These are phyloP conservation scores for Cryptocephalus moraei DNA, from an alignment of 2,888 invertebrate genomes.

Conservation along the genomic window DNA sequence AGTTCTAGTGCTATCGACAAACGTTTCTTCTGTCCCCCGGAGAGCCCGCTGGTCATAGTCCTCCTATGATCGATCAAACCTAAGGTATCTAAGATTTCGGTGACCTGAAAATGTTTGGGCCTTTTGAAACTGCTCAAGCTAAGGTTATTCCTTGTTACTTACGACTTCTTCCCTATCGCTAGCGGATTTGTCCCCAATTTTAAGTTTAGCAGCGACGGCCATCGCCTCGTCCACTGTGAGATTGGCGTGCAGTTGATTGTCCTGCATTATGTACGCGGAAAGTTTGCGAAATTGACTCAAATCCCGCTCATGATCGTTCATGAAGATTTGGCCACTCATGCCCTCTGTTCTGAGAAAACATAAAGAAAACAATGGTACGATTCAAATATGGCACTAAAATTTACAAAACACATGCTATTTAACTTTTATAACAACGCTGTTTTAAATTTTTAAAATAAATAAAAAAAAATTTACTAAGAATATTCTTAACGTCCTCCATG, in stretches of 20 bases:
- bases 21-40: conserved; percentile 92
- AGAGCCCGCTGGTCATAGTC: conserved; percentile 84
- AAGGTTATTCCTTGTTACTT: conserved; percentile 32
- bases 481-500: too few relatives aligned
- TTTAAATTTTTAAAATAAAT: too few relatives aligned
- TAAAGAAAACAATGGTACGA: neutral
- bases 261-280: conserved; percentile 96
- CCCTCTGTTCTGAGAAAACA: conserved; percentile 55
- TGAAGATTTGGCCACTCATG: conserved; percentile 72
- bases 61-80: conserved; percentile 77
- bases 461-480: too few relatives aligned
- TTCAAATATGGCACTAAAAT: too few relatives aligned
- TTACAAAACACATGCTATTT: too few relatives aligned
- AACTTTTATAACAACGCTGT: too few relatives aligned
- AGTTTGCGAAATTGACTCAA: conserved; percentile 81
- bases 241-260: conserved; percentile 84
- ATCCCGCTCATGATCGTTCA: conserved; percentile 76
- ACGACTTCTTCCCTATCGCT: conserved; percentile 77
- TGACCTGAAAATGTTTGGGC: conserved; percentile 50
- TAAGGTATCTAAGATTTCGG: conserved; percentile 83
- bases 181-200: conserved; percentile 63
- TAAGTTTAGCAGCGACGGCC: conserved; percentile 84
- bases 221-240: conserved; percentile 90
- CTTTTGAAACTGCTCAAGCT: neutral
- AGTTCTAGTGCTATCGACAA: conserved; percentile 89